phyloP scores from a whole-genome alignment of 1,140 invertebrate species.

The Drosophila pectinifera region DNA sequence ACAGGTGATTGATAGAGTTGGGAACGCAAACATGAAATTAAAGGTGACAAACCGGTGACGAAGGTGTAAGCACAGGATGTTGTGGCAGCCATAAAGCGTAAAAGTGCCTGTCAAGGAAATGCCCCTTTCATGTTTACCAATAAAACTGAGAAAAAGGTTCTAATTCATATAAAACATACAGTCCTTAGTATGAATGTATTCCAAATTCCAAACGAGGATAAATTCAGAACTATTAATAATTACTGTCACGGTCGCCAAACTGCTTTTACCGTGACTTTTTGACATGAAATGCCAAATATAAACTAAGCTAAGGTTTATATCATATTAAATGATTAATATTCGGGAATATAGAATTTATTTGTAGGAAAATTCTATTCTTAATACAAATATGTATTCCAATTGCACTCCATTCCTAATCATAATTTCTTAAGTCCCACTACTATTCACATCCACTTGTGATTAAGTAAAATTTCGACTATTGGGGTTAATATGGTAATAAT shows the following conservation, averaged over 20 bases:
- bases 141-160: no score
- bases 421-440: no score
- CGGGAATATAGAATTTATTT: no score
- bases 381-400: not conserved
- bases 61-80: not conserved
- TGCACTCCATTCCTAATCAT: not conserved
- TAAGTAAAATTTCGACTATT: not conserved
- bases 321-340: not conserved
- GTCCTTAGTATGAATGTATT: no score
- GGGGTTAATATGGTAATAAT: no score
- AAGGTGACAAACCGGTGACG: constrained; percentile 25
- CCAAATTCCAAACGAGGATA: no score
- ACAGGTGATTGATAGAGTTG: constrained; percentile 47
- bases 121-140: no score
- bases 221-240: no score
- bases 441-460: not conserved
- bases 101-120: not conserved
- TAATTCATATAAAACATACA: no score
- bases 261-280: no score
- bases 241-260: no score
- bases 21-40: constrained; percentile 29
- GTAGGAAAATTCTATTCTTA: not conserved
- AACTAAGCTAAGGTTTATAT: not conserved
- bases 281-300: no score
- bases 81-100: not conserved